Conservation (phyloP, 2,113 vertebrate species). For the Larimichthys crocea region DNA sequence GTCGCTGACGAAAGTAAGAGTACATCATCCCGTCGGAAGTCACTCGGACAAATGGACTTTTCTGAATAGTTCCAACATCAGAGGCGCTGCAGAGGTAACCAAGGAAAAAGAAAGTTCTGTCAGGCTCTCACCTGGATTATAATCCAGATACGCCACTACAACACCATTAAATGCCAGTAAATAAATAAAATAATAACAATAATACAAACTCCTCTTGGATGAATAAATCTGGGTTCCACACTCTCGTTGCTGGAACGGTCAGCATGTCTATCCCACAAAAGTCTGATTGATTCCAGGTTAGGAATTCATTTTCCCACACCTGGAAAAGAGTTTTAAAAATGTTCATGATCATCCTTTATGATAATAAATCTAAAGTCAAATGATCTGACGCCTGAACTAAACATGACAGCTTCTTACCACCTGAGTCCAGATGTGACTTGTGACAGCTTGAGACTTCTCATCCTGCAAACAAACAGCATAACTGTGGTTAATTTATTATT, state of each 20-base stretch:
- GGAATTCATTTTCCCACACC: conserved; percentile 72
- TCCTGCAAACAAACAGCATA: conserved; percentile 56
- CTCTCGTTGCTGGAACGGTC: conserved; percentile 27
- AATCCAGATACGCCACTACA: no score
- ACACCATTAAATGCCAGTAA: background rate
- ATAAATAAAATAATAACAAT: background rate
- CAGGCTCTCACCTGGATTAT: background rate
- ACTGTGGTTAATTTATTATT: background rate
- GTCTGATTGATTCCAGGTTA: conserved; percentile 61
- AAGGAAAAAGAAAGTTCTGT: background rate
- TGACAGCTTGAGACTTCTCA: conserved; percentile 69
- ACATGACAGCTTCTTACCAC: conserved; percentile 47
- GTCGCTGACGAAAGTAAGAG: accelerated
- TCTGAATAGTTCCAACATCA: background rate
- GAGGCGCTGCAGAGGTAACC: conserved; percentile 47
- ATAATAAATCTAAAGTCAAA: background rate
- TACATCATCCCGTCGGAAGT: accelerated
- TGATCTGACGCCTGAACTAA: background rate
- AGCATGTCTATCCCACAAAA: conserved; percentile 72
- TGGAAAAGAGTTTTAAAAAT: conserved; percentile 27
- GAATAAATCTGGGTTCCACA: conserved; percentile 73
- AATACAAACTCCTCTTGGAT: conserved; percentile 72
- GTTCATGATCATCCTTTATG: background rate
- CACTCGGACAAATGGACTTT: background rate
- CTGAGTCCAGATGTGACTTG: conserved; percentile 37